Base-by-base conservation (phyloP, 2,113 vertebrate species). In the Pionites leucogaster region DNA sequence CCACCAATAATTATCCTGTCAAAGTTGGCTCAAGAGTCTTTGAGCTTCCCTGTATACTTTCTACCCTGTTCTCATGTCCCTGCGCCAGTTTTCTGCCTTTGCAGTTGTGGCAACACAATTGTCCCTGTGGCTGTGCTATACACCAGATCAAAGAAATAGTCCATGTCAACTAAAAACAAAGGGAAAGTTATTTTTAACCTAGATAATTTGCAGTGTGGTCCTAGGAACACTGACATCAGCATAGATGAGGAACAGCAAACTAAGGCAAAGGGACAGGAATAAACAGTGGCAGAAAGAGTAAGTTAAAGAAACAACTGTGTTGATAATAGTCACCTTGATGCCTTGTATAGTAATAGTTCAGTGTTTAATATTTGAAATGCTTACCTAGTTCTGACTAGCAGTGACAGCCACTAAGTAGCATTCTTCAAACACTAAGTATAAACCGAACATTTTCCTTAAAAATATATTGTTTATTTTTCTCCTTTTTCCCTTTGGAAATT, bases 161-260 rank as follows among this genome's bases (percentile, higher is more conserved):
- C 41, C 50, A 70, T 44, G 11, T 3, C 15, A 15, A 78, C 25
- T 70, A 17, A 63, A 86, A 68, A 20, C 27, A 65, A 91, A 42
- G 22, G 37, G 41, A 18, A 93, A 59, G 39, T 44, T 77, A 68
- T 91, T 93, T 93, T 92, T 86, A 89, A 47, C 16, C 13, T 42
- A 50, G 19, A 62, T 71, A 5, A 88, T 67, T 92, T 92, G 29
- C 55, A 42, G 2, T 17, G 35, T 47, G 20, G 18, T 81, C 53
- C 33, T 82, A 24, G 3, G 7, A 86, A 53, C n/a, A 35, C 29
- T 78, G 62, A 49, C 11, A 55, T 24, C 19, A 63, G 37, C 25
- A 65, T 35, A 72, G 41, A 13, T 9, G 35, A 41, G 10, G 41
- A 82, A 68, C 18, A 86, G 63, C 35, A 72, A 80, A 57, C 37